A percentile compares a stretch with the other conserved stretches of the same genome.
These are phyloP conservation scores for Syrmaticus mikado DNA, from an alignment of 2,113 vertebrate species.

Conservation along the genomic window DNA sequence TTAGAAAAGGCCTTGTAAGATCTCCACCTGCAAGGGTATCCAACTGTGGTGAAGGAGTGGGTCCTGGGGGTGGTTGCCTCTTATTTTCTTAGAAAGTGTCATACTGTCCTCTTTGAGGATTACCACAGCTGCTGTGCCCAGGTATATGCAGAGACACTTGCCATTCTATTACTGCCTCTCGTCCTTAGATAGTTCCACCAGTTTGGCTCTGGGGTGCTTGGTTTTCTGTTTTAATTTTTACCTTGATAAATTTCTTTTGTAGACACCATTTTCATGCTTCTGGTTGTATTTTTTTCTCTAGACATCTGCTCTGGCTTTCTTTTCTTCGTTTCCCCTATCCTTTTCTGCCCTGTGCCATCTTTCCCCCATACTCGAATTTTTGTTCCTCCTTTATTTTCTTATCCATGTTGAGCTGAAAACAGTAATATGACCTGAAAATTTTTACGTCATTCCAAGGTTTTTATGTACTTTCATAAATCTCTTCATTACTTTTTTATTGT, in stretches of 20 bases:
- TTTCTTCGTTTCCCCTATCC: background rate
- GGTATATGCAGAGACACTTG: background rate
- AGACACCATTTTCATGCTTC: conserved; percentile 54
- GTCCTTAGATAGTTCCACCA: background rate
- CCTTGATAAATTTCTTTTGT: conserved; percentile 27
- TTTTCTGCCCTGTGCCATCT: background rate
- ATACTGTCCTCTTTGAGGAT: background rate
- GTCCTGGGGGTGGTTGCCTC: background rate
- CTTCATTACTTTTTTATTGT: conserved; percentile 74
- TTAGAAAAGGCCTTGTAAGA: background rate
- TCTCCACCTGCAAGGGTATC: background rate
- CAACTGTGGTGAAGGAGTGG: background rate
- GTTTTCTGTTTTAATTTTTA: conserved; percentile 54
- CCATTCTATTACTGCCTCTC: background rate
- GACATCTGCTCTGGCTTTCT: conserved; percentile 50
- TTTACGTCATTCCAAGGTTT: conserved; percentile 61
- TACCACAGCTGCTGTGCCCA: background rate
- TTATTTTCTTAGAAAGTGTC: background rate
- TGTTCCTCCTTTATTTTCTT: conserved; percentile 53
- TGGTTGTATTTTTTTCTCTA: background rate
- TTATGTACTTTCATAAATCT: conserved; percentile 70
- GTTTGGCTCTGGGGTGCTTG: conserved; percentile 19
- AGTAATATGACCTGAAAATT: conserved; percentile 63
- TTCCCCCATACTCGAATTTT: conserved; percentile 48
- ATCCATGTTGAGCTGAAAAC: conserved; percentile 63